phyloP scores from a whole-genome alignment of 92 coral and sea anemone species.

The Actinostola sp. region DNA sequence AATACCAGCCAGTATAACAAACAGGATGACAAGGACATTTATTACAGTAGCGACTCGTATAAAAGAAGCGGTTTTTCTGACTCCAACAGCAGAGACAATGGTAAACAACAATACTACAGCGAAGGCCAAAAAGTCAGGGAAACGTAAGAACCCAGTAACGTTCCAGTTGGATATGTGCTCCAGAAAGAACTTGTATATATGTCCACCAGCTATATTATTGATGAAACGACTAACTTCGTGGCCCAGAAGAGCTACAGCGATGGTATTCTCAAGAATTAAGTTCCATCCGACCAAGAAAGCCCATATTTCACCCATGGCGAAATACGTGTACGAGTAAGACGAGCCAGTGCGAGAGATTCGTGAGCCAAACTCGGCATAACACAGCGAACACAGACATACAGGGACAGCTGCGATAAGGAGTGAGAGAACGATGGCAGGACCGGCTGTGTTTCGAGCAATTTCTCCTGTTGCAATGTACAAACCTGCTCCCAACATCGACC shows the following conservation, averaged over 20 bases:
- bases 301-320: conserved; percentile 85
- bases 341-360: conserved; percentile 82
- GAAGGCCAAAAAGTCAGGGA: conserved; percentile 74
- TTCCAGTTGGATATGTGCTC: conserved; percentile 66
- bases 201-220: conserved; percentile 57
- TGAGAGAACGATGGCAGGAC: conserved; percentile 84
- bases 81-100: conserved; percentile 62
- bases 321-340: conserved; percentile 76
- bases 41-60: conserved; percentile 70
- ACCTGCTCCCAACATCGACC: conserved; percentile 90
- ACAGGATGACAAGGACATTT: conserved; percentile 59
- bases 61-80: conserved; percentile 65
- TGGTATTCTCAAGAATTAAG: conserved; percentile 71
- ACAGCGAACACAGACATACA: conserved; percentile 70
- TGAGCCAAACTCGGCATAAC: conserved; percentile 84
- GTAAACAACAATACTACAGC: conserved; percentile 45
- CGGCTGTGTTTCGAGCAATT: conserved; percentile 86
- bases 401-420: conserved; percentile 81
- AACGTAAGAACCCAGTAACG: conserved; percentile 54
- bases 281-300: conserved; percentile 88
- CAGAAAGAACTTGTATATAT: conserved; percentile 50
- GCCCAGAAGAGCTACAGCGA: conserved; percentile 73
- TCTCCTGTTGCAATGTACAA: conserved; percentile 85
- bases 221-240: conserved; percentile 69
- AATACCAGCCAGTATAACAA: conserved; percentile 70